Base-by-base conservation (phyloP, 2,113 vertebrate genomes). In the Ginglymostoma cirratum region DNA sequence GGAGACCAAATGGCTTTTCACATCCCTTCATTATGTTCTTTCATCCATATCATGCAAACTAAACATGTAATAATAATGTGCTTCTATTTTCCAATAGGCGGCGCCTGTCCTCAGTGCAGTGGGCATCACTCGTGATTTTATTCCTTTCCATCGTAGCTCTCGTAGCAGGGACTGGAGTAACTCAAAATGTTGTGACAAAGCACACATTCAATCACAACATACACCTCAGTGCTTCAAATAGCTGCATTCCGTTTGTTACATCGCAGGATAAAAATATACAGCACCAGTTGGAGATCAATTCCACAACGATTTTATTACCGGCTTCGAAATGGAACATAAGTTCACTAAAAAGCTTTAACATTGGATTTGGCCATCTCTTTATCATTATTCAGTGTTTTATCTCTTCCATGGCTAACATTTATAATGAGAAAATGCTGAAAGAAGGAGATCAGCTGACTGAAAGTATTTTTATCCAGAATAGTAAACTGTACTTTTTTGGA, bases 401-500 rank as follows among this genome's bases (percentile, higher is more conserved):
- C 96, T 98, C 99, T 10, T 98, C 99, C 67, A 97, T 99, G 98
- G 99, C 99, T 96, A 99, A 99, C 97, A 99, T 99, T 97, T 99
- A 99, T 97, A 99, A 99, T 0, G 99, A 99, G 97, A 99, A 99
- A 98, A 99, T 99, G 96, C 96, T 99, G 85, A 99, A 99, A 96
- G 99, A 99, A 83, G 98, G 98, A 12, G 98, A 98, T 96, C 99
- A 99, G 96, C 97, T 98, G 42, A 97, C 97, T 0, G 99, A 99
- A 97, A 99, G 98, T 97, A 99, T 99, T 97, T 99, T 99, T 96
- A 98, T 98, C 2, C 99, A 99, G 98, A 99, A 99, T 97, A 99
- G 98, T 96, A 99, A 99, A 96, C 97, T 99, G 95, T 99, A 98
- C 95, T 96, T 98, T 23, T 99, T 99, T 95, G 99, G 99, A 1